Evolutionary conservation across 2,797 vertebrate genomes (phyloP).

Genomic region (Danionella dracula): DNA sequence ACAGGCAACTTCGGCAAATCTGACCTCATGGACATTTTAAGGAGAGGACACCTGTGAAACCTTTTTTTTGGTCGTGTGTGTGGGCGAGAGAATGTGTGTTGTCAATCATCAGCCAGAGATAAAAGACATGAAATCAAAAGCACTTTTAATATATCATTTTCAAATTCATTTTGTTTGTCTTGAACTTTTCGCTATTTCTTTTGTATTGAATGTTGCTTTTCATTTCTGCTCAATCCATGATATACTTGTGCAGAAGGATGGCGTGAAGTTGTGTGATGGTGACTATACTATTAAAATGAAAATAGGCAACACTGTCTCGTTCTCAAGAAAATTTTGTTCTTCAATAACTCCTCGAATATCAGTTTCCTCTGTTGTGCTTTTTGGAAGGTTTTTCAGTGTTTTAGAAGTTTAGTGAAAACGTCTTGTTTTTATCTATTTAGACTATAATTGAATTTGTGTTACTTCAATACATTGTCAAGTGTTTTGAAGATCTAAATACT

Average conservation of each 20-base stretch:
- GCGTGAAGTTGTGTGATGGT: conserved; percentile 82
- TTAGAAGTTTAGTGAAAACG: no score
- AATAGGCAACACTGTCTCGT: conserved; percentile 76
- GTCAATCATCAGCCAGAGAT: conserved; percentile 77
- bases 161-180: conserved; percentile 81
- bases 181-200: conserved; percentile 59
- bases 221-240: conserved; percentile 80
- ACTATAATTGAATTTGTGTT: no score
- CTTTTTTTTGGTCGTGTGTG: conserved; percentile 53
- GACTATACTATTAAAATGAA: conserved; percentile 80
- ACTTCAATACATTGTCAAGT: conserved; percentile 14
- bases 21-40: conserved; percentile 78
- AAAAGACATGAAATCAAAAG: conserved; percentile 78
- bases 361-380: background rate
- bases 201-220: conserved; percentile 78
- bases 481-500: conserved; percentile 9
- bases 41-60: conserved; percentile 71
- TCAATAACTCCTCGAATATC: background rate
- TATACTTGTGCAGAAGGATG: conserved; percentile 77
- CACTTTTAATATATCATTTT: conserved; percentile 86
- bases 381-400: background rate
- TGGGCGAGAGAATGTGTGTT: conserved; percentile 67
- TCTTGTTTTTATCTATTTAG: no score
- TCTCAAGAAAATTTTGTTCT: conserved; percentile 66
- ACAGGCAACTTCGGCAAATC: conserved; percentile 73